Evolutionary conservation across 2,797 vertebrate genomes (phyloP).

Genomic region (Champsocephalus esox): DNA sequence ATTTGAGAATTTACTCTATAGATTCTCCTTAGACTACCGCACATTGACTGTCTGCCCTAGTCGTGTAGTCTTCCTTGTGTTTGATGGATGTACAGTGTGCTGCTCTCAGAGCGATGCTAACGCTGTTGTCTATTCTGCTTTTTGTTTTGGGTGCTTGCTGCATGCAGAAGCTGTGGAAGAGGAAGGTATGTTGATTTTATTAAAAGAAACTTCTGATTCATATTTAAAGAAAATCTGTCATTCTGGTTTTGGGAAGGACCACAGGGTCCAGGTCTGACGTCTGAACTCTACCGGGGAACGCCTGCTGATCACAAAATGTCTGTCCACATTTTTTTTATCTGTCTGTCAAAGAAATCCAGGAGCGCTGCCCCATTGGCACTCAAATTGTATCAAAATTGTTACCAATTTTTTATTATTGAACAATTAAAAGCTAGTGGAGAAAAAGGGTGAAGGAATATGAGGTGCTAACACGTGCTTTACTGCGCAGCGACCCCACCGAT

Average conservation of each 20-base stretch:
- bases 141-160: constrained; percentile 82
- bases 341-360: constrained; percentile 41
- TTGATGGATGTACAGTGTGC: constrained; percentile 10
- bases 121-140: constrained; percentile 77
- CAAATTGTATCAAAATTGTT: no score
- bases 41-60: neutral
- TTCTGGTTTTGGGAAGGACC: constrained; percentile 70
- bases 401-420: neutral
- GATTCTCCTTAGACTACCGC: neutral
- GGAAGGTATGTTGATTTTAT: constrained; percentile 82
- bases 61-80: constrained; percentile 3
- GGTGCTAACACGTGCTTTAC: constrained; percentile 75
- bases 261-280: constrained; percentile 62
- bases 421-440: constrained; percentile 44
- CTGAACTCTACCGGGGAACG: constrained; percentile 52
- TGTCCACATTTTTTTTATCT: constrained; percentile 38
- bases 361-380: constrained; percentile 44
- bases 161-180: constrained; percentile 86
- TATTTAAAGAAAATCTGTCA: constrained; percentile 49
- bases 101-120: constrained; percentile 64
- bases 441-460: constrained; percentile 82
- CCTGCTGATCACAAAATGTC: constrained; percentile 50
- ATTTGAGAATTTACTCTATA: constrained; percentile 34
- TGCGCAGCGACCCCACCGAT: constrained; percentile 55
- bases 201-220: constrained; percentile 30